Evolutionary conservation across 2,888 invertebrate genomes (phyloP), one percentile per base, ranked within the genome.

Genomic region (Acholoe squamosa): DNA sequence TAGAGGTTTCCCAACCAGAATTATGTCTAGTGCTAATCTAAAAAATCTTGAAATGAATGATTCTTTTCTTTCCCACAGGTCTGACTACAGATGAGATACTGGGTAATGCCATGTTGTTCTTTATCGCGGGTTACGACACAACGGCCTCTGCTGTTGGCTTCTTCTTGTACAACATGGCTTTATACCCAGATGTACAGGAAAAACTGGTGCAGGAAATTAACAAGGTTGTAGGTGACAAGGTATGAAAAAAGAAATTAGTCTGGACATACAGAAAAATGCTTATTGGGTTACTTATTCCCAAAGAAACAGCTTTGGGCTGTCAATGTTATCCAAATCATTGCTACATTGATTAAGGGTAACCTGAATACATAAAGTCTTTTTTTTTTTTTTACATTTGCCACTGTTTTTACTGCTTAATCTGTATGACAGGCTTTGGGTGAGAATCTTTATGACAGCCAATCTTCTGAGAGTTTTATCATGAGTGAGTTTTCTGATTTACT

Each of bases 61-160:
- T 43, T 3, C 61, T 61, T 61, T 61, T 14, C 61, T 22, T 61
- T n/a, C 25, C 22, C 22, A 61, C 61, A 89, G 89, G 89, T 10
- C 22, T 89, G 31, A 77, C 77, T 5, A 51, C 33, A 25, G 54
- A 43, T 51, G 89, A 90, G 71, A 88, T 90, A 22, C 5, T 90
- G 34, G 86, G 89, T 14, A 77, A 91, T 33, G 91, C 90, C 33
- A 51, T 90, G 54, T 25, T 91, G n/a, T 90, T 91, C 51, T 88
- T 91, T 84, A 14, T 77, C 28, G 91, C 91, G 33, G 91, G 91
- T 0, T 91, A 90, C 34, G 91, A 91, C 43, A 91, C 90, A 3
- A 91, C 91, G 12, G 89, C 91, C 12, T n/a, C 89, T 16, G 31
- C 91, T 19, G 22, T 91, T 34, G 10, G 54, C n/a, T 91, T 89